phyloP scores from a whole-genome alignment of 2,797 vertebrate genomes.

The Jordanella pulchra region DNA sequence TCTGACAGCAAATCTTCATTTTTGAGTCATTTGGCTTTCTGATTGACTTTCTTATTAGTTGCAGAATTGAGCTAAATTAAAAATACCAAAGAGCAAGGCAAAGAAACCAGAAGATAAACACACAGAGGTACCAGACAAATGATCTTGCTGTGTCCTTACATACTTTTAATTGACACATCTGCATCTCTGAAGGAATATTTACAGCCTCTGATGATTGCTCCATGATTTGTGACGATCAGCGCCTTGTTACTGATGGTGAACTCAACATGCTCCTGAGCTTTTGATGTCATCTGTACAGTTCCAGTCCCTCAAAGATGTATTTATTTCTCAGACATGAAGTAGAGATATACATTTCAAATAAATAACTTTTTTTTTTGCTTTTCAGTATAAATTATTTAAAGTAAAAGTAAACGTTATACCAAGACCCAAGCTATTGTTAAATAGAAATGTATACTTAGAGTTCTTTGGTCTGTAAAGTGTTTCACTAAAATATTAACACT shows the following conservation, averaged over 20 bases:
- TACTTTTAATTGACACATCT: conserved; percentile 82
- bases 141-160: conserved; percentile 60
- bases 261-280: conserved; percentile 63
- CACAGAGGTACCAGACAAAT: conserved; percentile 53
- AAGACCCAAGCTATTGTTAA: neutral
- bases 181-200: conserved; percentile 81
- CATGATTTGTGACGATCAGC: conserved; percentile 56
- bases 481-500: neutral
- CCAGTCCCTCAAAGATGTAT: conserved; percentile 22
- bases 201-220: conserved; percentile 66
- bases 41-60: conserved; percentile 71
- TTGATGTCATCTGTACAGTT: conserved; percentile 62
- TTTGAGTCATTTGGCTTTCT: conserved; percentile 50
- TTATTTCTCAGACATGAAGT: neutral
- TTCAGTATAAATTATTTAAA: too few species aligned
- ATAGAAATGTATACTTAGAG: neutral
- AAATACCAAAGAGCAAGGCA: conserved; percentile 77
- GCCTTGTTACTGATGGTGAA: conserved; percentile 68
- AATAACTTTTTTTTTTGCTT: neutral
- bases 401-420: neutral
- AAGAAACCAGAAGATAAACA: conserved; percentile 71
- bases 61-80: conserved; percentile 80
- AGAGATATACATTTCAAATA: neutral
- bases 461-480: neutral
- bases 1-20: conserved; percentile 57